phyloP scores from a whole-genome alignment of 1,140 invertebrate species.

The Leptoteleia sp. region DNA sequence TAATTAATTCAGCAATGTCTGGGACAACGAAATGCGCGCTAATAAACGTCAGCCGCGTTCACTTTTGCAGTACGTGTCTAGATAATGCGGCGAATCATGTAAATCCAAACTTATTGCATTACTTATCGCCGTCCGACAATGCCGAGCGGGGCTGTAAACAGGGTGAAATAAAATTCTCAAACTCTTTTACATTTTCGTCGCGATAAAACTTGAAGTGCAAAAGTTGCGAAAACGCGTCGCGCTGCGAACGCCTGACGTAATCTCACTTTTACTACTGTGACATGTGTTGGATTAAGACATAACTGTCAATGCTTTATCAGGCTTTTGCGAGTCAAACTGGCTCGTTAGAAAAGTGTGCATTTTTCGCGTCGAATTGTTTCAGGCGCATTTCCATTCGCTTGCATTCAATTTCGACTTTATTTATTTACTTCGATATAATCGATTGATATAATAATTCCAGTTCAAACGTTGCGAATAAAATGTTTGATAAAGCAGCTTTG shows the following conservation, averaged over 20 bases:
- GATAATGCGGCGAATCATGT: too few relatives aligned
- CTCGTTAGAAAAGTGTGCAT: not conserved
- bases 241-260: slow-evolving; percentile 37
- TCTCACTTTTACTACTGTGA: slow-evolving; percentile 51
- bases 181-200: too few relatives aligned
- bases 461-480: too few relatives aligned
- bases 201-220: slow-evolving; percentile 12
- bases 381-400: not conserved
- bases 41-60: slow-evolving; percentile 19
- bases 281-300: slow-evolving; percentile 38
- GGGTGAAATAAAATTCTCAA: too few relatives aligned
- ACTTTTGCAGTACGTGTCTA: too few relatives aligned
- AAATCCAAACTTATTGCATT: slow-evolving; percentile 2
- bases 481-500: too few relatives aligned
- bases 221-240: slow-evolving; percentile 22
- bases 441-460: too few relatives aligned
- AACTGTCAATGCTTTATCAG: slow-evolving; percentile 29
- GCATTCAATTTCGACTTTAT: too few relatives aligned
- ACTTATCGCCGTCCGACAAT: not conserved
- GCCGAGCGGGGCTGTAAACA: too few relatives aligned
- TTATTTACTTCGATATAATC: too few relatives aligned
- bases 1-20: slow-evolving; percentile 37
- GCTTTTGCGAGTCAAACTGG: slow-evolving; percentile 13
- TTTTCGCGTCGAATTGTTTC: not conserved
- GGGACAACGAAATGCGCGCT: slow-evolving; percentile 8